Percentiles rank a stretch among this genome's conserved stretches.
Evolutionary conservation across 2,888 invertebrate species (phyloP).

Genomic region (Drosophila sordidula): DNA sequence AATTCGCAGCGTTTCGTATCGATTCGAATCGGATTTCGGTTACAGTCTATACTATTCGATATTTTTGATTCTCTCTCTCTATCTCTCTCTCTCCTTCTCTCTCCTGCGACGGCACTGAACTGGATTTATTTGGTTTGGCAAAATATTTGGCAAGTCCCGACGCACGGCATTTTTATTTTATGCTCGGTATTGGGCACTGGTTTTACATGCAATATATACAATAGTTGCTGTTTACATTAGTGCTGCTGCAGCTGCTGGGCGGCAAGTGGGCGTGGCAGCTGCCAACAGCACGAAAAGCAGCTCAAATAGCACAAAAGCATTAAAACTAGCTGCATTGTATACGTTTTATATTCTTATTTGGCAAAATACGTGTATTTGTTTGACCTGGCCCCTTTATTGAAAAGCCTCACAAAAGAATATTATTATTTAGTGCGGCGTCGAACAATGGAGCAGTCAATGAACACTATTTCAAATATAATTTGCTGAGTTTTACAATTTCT

Average conservation of each 20-base stretch:
- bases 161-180: conserved; percentile 55
- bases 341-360: conserved; percentile 7
- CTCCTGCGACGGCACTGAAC: conserved; percentile 56
- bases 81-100: neutral
- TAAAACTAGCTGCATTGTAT: conserved; percentile 38
- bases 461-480: conserved; percentile 37
- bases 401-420: conserved; percentile 39
- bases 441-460: conserved; percentile 35
- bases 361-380: conserved; percentile 6
- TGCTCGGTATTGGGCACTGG: conserved; percentile 46
- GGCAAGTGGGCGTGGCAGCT: conserved; percentile 41
- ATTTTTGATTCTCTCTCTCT: neutral
- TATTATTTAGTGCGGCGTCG: conserved; percentile 46
- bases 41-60: conserved; percentile 24
- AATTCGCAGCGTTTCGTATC: conserved; percentile 57
- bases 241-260: conserved; percentile 22
- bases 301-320: conserved; percentile 55
- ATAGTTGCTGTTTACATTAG: conserved; percentile 67
- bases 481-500: conserved; percentile 26
- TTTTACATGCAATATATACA: conserved; percentile 62
- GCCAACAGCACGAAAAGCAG: conserved; percentile 41
- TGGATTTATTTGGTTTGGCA: conserved; percentile 75
- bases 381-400: neutral
- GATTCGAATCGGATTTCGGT: conserved; percentile 27
- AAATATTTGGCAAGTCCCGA: conserved; percentile 77